phyloP scores from a whole-genome alignment of 2,797 vertebrate genomes.

The Artibeus lituratus region DNA sequence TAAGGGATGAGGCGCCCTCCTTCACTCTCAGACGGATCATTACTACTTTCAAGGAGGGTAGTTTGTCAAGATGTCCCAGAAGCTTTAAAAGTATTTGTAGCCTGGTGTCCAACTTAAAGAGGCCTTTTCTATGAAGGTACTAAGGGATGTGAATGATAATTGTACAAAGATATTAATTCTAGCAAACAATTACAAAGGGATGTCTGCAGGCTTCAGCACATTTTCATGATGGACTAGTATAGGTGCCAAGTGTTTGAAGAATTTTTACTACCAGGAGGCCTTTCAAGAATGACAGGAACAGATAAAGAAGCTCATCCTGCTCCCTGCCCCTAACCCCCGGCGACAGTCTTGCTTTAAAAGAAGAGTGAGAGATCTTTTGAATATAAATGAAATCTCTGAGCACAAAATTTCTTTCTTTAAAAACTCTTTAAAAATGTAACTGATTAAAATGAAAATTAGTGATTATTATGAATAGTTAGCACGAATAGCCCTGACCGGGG shows the following conservation, averaged over 20 bases:
- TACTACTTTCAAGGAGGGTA: background rate
- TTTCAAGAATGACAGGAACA: background rate
- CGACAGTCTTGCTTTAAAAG: background rate
- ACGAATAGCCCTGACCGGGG: background rate
- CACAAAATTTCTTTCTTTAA: background rate
- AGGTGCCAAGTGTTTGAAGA: background rate
- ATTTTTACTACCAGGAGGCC: background rate
- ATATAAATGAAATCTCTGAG: background rate
- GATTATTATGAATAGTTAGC: background rate
- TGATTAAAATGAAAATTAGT: background rate
- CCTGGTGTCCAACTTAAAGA: background rate
- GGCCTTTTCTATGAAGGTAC: background rate
- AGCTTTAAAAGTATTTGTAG: background rate
- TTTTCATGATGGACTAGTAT: background rate
- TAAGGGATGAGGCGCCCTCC: background rate
- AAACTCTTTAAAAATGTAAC: background rate
- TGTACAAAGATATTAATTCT: background rate
- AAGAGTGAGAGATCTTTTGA: background rate
- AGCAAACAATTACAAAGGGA: background rate
- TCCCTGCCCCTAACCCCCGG: rapidly evolving
- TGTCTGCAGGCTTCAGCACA: background rate
- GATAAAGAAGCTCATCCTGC: background rate
- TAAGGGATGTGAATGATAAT: background rate
- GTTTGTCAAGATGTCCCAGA: background rate
- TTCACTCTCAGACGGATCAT: background rate